Conservation (phyloP, 2,888 invertebrate species). For the Sicus ferrugineus region DNA sequence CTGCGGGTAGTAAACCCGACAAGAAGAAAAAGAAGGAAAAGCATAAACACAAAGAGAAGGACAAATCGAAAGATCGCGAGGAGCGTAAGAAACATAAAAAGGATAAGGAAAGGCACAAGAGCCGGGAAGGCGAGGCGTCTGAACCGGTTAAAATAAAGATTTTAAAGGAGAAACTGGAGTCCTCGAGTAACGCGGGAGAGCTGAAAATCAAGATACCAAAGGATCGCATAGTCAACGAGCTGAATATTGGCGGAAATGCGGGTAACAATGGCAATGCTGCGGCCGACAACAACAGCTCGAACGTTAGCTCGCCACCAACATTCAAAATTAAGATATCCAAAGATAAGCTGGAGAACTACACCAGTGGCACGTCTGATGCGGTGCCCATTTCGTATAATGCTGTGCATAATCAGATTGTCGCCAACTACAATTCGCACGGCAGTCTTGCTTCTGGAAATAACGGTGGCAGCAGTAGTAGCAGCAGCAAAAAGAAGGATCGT, state of each 20-base stretch:
- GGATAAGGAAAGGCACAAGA: conserved; percentile 68
- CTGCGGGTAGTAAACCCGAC: conserved; percentile 50
- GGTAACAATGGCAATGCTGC: conserved; percentile 46
- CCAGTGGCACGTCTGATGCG: conserved; percentile 40
- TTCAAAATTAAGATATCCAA: conserved; percentile 84
- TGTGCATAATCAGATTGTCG: background rate
- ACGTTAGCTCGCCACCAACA: conserved; percentile 57
- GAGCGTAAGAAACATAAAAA: conserved; percentile 79
- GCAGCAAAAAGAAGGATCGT: conserved; percentile 59
- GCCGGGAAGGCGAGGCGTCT: conserved; percentile 44
- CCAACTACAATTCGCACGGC: conserved; percentile 4
- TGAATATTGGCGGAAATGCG: conserved; percentile 40
- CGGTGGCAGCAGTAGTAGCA: conserved; percentile 40
- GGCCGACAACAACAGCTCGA: conserved; percentile 26
- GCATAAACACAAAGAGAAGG: conserved; percentile 82
- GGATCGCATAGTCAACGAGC: conserved; percentile 70
- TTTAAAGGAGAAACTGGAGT: conserved; percentile 68
- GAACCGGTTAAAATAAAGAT: conserved; percentile 68
- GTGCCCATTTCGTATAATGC: background rate
- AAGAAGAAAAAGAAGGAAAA: conserved; percentile 80
- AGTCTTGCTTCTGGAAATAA: background rate
- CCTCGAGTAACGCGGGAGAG: conserved; percentile 37
- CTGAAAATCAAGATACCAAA: conserved; percentile 85
- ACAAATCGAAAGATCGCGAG: conserved; percentile 71
- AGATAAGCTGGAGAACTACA: conserved; percentile 71